Evolutionary conservation across 2,113 vertebrate species (phyloP).

Genomic region (Chloroceryle aenea): DNA sequence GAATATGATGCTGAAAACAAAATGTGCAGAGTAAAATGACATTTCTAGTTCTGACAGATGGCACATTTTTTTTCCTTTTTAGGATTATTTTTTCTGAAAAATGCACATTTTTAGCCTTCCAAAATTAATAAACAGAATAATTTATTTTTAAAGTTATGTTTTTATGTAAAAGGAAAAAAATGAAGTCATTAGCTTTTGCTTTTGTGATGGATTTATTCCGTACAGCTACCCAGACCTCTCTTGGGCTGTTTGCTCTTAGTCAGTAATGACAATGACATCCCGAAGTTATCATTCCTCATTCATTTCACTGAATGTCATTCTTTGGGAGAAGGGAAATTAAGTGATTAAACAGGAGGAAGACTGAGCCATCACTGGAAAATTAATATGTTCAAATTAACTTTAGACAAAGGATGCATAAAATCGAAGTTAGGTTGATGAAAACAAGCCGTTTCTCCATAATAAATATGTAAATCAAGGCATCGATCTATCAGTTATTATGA

Average conservation of each 20-base stretch:
- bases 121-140: neutral
- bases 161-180: neutral
- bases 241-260: neutral
- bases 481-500: slow-evolving; percentile 50
- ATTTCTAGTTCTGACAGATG: slow-evolving; percentile 40
- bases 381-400: slow-evolving; percentile 58
- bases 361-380: slow-evolving; percentile 42
- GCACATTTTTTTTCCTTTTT: neutral
- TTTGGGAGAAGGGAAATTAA: slow-evolving; percentile 46
- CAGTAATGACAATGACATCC: neutral
- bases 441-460: neutral
- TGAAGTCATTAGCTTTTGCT: neutral
- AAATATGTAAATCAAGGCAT: slow-evolving; percentile 42
- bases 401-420: slow-evolving; percentile 36
- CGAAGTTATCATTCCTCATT: slow-evolving; percentile 23
- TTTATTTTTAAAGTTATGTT: neutral
- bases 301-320: slow-evolving; percentile 34
- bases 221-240: neutral
- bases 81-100: slow-evolving; percentile 9
- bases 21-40: slow-evolving; percentile 11
- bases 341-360: slow-evolving; percentile 42
- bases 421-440: slow-evolving; percentile 47
- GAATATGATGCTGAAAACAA: slow-evolving; percentile 7
- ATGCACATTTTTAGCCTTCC: neutral
- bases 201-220: slow-evolving; percentile 3